Evolutionary conservation across 2,113 vertebrate species (phyloP).

Genomic region (Girardinichthys multiradiatus): DNA sequence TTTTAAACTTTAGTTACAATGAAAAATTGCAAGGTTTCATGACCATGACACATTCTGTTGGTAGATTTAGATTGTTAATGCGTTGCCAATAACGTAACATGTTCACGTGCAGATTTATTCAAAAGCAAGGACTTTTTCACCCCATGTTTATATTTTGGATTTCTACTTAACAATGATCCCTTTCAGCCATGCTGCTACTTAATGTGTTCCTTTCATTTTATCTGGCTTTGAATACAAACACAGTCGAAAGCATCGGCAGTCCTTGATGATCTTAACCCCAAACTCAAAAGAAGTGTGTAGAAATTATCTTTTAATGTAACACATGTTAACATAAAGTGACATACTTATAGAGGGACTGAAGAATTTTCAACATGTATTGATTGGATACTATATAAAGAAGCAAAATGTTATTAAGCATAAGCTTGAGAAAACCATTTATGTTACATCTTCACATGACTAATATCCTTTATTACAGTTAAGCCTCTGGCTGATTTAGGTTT

Average conservation of each 20-base stretch:
- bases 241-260: not conserved
- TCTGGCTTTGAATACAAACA: not conserved
- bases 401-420: not conserved
- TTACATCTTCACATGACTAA: not conserved
- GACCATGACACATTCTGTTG: not conserved
- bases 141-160: too few relatives aligned
- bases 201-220: not conserved
- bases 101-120: not conserved
- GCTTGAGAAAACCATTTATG: not conserved
- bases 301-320: not conserved
- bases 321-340: not conserved
- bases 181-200: not conserved
- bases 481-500: too few relatives aligned
- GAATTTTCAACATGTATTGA: not conserved
- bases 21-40: not conserved
- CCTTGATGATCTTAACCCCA: not conserved
- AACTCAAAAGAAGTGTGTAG: not conserved
- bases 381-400: too few relatives aligned
- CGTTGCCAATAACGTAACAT: not conserved
- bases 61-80: not conserved
- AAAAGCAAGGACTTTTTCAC: not conserved
- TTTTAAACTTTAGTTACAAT: not conserved
- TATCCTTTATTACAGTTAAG: too few relatives aligned
- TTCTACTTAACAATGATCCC: not conserved
- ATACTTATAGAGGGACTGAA: not conserved